Conservation (phyloP, 2,888 invertebrate genomes). For the Dorcus hopei region DNA sequence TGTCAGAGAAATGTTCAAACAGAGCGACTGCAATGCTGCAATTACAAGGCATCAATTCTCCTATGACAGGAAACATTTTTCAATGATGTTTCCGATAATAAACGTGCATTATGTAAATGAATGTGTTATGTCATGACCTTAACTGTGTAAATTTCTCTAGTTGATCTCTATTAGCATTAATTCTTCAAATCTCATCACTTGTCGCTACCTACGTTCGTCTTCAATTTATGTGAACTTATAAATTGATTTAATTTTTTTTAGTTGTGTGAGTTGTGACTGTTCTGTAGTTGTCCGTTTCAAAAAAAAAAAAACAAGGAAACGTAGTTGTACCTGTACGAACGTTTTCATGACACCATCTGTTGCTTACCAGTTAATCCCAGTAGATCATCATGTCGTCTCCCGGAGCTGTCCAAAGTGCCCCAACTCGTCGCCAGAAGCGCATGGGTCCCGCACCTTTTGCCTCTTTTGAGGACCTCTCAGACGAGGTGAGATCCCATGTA, state of each 20-base stretch:
- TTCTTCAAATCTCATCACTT: background rate
- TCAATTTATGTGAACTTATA: too few relatives aligned
- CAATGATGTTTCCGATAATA: too few relatives aligned
- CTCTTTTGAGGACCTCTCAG: constrained; percentile 87
- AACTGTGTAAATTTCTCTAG: background rate
- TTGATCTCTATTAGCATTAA: background rate
- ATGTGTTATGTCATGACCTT: too few relatives aligned
- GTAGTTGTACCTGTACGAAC: background rate
- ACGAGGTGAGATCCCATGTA: constrained; percentile 69
- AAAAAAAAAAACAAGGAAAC: background rate
- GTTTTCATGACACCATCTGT: constrained; percentile 7
- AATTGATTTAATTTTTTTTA: background rate
- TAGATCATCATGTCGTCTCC: constrained; percentile 40
- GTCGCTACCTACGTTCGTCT: background rate
- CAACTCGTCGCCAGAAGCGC: constrained; percentile 61
- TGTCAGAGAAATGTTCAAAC: background rate
- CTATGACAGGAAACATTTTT: too few relatives aligned
- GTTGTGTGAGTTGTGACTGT: background rate
- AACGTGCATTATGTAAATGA: too few relatives aligned
- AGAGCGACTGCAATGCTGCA: constrained; percentile 1
- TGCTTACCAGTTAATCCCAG: constrained; percentile 36
- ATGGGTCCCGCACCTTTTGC: constrained; percentile 92
- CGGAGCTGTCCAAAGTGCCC: constrained; percentile 34
- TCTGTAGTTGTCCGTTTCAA: background rate
- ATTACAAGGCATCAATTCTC: background rate